A percentile compares a stretch with the other conserved stretches of the same genome.
These are phyloP conservation scores for Taeniopygia guttata DNA, from an alignment of 2,797 vertebrate species.

Conservation along the genomic window DNA sequence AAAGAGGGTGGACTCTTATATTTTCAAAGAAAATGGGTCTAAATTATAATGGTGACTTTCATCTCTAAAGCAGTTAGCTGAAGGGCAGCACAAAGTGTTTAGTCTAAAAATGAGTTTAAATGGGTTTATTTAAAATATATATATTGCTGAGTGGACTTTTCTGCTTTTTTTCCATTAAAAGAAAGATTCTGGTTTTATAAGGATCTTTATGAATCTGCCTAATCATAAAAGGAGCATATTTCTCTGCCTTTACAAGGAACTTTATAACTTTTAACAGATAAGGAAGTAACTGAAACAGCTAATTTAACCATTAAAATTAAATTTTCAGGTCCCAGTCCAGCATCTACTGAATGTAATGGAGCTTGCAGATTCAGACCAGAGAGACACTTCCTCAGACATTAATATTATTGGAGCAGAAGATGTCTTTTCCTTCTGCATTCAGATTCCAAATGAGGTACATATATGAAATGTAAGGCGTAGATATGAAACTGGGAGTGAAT, in stretches of 20 bases:
- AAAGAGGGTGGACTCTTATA: neutral
- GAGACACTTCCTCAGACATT: neutral
- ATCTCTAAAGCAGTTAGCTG: slow-evolving; percentile 18
- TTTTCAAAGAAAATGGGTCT: slow-evolving; percentile 11
- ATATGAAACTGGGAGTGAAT: neutral
- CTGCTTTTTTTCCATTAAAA: neutral
- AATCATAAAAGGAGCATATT: slow-evolving; percentile 26
- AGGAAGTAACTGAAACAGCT: neutral
- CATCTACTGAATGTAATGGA: neutral
- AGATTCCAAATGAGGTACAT: neutral
- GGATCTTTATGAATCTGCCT: neutral
- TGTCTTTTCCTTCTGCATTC: neutral
- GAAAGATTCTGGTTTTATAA: neutral
- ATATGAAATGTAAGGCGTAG: neutral
- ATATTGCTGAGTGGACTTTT: slow-evolving; percentile 1
- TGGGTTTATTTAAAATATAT: slow-evolving; percentile 6
- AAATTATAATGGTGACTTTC: slow-evolving; percentile 35
- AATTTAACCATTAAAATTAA: slow-evolving; percentile 10
- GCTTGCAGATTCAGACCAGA: neutral
- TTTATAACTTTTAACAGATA: neutral
- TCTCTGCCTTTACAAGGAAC: neutral
- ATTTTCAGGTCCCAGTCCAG: neutral
- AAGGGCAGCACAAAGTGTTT: slow-evolving; percentile 24
- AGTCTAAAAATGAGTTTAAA: slow-evolving; percentile 42
- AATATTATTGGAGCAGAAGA: neutral